A percentile compares a stretch with the other conserved stretches of the same genome.
Evolutionary conservation across 2,797 vertebrate genomes (phyloP).

Genomic region (Sciurus carolinensis): DNA sequence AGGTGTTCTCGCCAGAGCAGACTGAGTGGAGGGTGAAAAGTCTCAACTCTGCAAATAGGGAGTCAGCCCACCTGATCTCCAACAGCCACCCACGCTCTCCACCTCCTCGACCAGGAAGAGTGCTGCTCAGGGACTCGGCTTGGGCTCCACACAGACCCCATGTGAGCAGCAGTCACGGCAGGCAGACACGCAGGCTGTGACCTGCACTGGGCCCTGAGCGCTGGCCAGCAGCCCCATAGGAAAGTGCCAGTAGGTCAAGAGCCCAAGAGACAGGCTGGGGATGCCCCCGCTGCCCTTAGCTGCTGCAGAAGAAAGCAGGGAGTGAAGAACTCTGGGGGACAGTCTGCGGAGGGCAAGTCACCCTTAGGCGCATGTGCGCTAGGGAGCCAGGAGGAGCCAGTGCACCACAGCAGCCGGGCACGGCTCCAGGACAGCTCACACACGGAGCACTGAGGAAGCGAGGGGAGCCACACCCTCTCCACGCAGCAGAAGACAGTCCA

Average conservation of each 20-base stretch:
- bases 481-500: too few relatives aligned
- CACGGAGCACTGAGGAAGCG: not conserved
- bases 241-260: accelerated
- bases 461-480: not conserved
- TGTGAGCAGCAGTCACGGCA: accelerated
- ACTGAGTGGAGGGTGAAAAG: too few relatives aligned
- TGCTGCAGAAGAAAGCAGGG: too few relatives aligned
- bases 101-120: not conserved
- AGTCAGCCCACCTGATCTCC: not conserved
- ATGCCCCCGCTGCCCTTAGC: too few relatives aligned
- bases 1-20: too few relatives aligned
- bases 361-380: not conserved
- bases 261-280: not conserved
- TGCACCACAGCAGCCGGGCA: not conserved
- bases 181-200: not conserved
- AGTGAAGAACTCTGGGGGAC: too few relatives aligned
- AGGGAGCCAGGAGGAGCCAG: not conserved
- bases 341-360: not conserved
- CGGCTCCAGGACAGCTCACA: too few relatives aligned
- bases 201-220: too few relatives aligned
- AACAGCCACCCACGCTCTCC: not conserved
- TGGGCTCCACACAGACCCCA: accelerated
- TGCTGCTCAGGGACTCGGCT: not conserved
- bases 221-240: accelerated
- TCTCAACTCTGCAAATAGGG: not conserved